These are phyloP conservation scores for Leuciscus waleckii DNA, from an alignment of 2,797 vertebrate species.

Conservation along the genomic window DNA sequence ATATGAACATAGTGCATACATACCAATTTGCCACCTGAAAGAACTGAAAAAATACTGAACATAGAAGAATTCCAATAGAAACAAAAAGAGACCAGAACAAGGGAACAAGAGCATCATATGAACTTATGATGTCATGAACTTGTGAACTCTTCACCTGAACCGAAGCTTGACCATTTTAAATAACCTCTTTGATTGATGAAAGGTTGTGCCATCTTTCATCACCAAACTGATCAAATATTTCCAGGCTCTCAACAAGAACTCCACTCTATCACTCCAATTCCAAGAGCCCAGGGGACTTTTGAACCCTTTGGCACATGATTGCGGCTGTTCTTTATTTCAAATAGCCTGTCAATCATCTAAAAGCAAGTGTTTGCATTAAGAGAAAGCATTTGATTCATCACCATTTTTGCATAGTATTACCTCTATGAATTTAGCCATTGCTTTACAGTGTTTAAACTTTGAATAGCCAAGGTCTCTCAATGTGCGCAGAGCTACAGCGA, in stretches of 20 bases:
- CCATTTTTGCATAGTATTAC: too few relatives aligned
- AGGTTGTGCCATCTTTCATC: slow-evolving; percentile 37
- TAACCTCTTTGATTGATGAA: slow-evolving; percentile 40
- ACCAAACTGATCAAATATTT: slow-evolving; percentile 35
- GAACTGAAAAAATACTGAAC: neutral
- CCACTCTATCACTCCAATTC: neutral
- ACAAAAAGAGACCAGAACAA: neutral
- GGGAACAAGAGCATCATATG: neutral
- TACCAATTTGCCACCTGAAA: too few relatives aligned
- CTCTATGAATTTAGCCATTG: too few relatives aligned
- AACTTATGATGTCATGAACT: neutral
- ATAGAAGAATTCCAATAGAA: neutral
- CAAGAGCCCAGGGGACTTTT: slow-evolving; percentile 34
- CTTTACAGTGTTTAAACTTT: too few relatives aligned
- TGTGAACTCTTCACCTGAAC: too few relatives aligned
- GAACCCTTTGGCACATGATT: slow-evolving; percentile 28
- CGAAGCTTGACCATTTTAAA: neutral
- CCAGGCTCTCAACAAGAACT: slow-evolving; percentile 13
- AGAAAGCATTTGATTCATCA: neutral
- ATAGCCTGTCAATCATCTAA: slow-evolving; percentile 36
- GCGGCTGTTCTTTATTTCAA: slow-evolving; percentile 32
- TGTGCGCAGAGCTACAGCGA: too few relatives aligned
- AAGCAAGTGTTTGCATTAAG: slow-evolving; percentile 32
- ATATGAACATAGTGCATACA: too few relatives aligned
- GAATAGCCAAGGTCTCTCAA: too few relatives aligned